Evolutionary conservation across 2,888 invertebrate genomes (phyloP), one percentile per base, ranked within the genome.

Genomic region (Andrena flavipes): DNA sequence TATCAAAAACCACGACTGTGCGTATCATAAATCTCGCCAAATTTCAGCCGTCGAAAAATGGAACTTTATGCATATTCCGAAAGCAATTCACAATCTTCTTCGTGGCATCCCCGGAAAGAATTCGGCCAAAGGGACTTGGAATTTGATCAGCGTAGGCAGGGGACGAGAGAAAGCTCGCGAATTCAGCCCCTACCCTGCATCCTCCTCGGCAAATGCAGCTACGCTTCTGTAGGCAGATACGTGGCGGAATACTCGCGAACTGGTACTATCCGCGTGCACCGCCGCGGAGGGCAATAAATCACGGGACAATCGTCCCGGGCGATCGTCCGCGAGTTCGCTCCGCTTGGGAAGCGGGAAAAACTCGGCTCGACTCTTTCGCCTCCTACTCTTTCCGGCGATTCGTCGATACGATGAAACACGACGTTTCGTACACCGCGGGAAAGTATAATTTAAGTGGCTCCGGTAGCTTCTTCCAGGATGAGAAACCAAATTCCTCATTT

Each of bases 241-340:
- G 64, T 26, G 70, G 35, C 42, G 33, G 60, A 83, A 70, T 84
- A 84, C 79, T 35, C 49, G 80, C 49, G 29, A 63, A 62, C 77
- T 49, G 51, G 33, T 71, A 75, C 70, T 76, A 80, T 73, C 67
- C 68, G 77, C 70, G 75, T 64, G 68, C 71, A 76, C 65, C 76
- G 77, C 77, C 75, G 76, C 64, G 16, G 63, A 79, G 72, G 23
- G 77, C 84, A 82, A 87, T 89, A 87, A 87, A 87, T 89, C 84
- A 84, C 77, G 73, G 74, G 80, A 87, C 84, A 86, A 88, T 88
- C 87, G 82, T 85, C 82, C 60, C 83, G 63, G 68, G 59, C 76
- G 83, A 86, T 88, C 86, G 82, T 82, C 83, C 81, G 65, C 63
- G 71, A 75, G 70, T 81, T 79, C 78, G 71, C 54, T 70, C 80